Evolutionary conservation across 1,140 invertebrate species (phyloP), one percentile per base, ranked within the genome.

Genomic region (Conus betulinus): DNA sequence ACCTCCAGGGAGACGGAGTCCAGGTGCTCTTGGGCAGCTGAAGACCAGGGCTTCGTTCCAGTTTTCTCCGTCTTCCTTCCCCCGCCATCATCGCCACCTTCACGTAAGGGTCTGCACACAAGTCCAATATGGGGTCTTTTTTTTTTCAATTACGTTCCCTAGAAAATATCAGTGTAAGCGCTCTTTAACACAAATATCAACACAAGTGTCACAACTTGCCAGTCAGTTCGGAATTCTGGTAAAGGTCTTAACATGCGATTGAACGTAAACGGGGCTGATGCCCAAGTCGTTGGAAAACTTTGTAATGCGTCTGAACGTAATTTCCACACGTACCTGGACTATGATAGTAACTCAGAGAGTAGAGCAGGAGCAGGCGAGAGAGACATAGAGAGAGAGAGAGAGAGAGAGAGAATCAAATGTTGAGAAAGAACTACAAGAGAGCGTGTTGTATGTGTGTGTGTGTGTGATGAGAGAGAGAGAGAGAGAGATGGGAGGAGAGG

Each of bases 61-160:
- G 5, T 95, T 91, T 94, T 94, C 86, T 94, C 93, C 23, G 92
- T 74, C 84, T 92, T 93, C 85, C 93, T 94, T 97, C 96, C 87
- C 96, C 92, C 97, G 98, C 51, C 23, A 92, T 88, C n/a, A 95
- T 79, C 55, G 91, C 88, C 23, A 94, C 94, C 84, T 94, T 95
- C 17, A 93, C 93, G 88, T 93, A 94, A 0, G 94, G 92, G 91
- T 94, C 98, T 98, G 91, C 88, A 91, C 39, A 39, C 39, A 39
- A 39, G 39, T 39, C 39, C 39, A 39, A 39, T 39, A 39, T 39
- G 39, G 3, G 0, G 39, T 39, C 39, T 39, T 39, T 39, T 39
- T 39, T 39, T 39, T 39, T 39, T 39, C 39, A 39, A 39, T 39
- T 39, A 39, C 3, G 39, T 39, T 39, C 39, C 39, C 39, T 39